Base-by-base conservation (phyloP, 2,797 vertebrate species). In the Peromyscus melanophrys region DNA sequence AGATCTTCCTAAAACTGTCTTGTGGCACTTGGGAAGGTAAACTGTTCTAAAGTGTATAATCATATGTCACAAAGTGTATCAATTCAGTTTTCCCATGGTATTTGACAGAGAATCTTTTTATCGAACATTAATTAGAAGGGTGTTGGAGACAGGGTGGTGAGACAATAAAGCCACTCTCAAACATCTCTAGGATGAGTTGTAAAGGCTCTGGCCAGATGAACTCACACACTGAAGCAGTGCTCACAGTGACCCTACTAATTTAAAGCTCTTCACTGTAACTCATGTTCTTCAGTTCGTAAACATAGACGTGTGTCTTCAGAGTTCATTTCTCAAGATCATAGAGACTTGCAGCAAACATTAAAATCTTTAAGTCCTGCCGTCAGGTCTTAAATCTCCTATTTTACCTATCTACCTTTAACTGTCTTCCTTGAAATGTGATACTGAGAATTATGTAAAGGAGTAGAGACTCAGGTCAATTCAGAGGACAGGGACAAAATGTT, bases 311-410 rank as follows among this genome's bases (percentile, higher is more conserved):
- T 4, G 49, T 59, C 61, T 89, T 90, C 71, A 75, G 11, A 57
- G 80, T 92, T 73, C 59, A 93, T 65, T 76, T 95, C 80, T 94
- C 85, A 94, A 90, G 57, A 92, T 57, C 52, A 90, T 0, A 69
- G 34, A 92, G 29, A 69, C 55, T 89, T 49, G 55, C 63, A 67
- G 80, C 31, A 92, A 95, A 92, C 49, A 89, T 40, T 82, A 88
- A 21, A 84, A 88, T 19, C 16, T 90, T 81, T 86, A 89, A 78
- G 34, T 49, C 14, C 11, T 9, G 61, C 57, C 73, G 73, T 65
- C 23, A 82, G 17, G 27, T 61, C 91, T 40, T 40, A 40, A 40
- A 52, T 25, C 40, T 78, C 27, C 46, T 65, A 86, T 61, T 87
- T 89, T 80, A 83, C 19, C 67, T 49, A 89, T n/a, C 49, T 40